A percentile compares a stretch with the other conserved stretches of the same genome.
Evolutionary conservation across 2,113 vertebrate species (phyloP).

Genomic region (Gobius niger): DNA sequence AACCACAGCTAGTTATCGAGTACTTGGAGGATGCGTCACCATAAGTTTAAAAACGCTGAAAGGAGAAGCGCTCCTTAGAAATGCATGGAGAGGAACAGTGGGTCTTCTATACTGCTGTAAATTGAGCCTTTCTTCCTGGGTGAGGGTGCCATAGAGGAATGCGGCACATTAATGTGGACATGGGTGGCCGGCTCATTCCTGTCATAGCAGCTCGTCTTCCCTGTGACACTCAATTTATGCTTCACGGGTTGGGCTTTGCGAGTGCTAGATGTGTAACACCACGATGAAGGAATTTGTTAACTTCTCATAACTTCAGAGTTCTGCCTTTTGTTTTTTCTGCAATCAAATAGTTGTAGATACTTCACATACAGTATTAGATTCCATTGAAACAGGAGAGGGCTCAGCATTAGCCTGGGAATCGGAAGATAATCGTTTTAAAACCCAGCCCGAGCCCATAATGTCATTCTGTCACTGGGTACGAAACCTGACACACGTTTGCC

Average conservation of each 20-base stretch:
- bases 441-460: no score
- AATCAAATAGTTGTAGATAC: no score
- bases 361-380: no score
- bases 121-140: constrained; percentile 73
- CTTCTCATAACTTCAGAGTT: background rate
- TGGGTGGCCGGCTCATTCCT: constrained; percentile 74
- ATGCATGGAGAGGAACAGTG: constrained; percentile 61
- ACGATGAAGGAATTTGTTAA: background rate
- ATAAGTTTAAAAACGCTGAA: constrained; percentile 29
- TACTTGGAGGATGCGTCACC: constrained; percentile 32
- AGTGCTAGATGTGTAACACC: constrained; percentile 17
- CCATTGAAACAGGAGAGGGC: no score
- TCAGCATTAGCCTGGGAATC: no score
- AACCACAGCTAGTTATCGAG: constrained; percentile 24
- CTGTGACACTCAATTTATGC: constrained; percentile 43
- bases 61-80: constrained; percentile 46
- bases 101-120: constrained; percentile 66
- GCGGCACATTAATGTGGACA: constrained; percentile 71
- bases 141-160: constrained; percentile 71
- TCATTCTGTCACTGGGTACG: no score
- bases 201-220: constrained; percentile 58
- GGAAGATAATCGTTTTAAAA: no score
- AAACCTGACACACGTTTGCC: no score
- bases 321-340: no score
- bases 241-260: constrained; percentile 9